Base-by-base conservation (phyloP, 2,113 vertebrate genomes). In the Sorex fumeus region DNA sequence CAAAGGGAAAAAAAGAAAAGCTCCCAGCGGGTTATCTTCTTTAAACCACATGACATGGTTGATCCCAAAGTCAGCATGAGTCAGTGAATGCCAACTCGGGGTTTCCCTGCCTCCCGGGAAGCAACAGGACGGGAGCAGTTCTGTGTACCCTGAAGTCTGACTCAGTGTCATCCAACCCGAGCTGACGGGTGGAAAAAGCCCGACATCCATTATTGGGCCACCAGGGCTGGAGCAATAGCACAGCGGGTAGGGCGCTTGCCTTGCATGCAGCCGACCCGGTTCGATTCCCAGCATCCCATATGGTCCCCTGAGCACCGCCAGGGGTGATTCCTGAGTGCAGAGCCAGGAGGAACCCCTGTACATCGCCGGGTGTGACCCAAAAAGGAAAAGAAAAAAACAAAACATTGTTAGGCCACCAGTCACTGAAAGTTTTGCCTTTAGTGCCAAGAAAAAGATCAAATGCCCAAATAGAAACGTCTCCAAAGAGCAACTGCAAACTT, bases 371-470 rank as follows among this genome's bases (percentile, higher is more conserved):
- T n/a, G n/a, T n/a, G n/a, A n/a, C n/a, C n/a, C n/a, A n/a, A n/a
- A n/a, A n/a, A n/a, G n/a, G n/a, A n/a, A n/a, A n/a, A n/a, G n/a
- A n/a, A n/a, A n/a, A n/a, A n/a, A n/a, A n/a, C n/a, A n/a, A n/a
- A n/a, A n/a, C n/a, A n/a, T n/a, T n/a, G n/a, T n/a, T n/a, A 75
- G 34, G 50, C 21, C 50, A 85, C 36, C 27, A 57, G 80, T 69
- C 30, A 66, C 27, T 67, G 40, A 53, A 62, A 76, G 80, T n/a
- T 67, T 53, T 90, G 66, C 47, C 62, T 69, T 62, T 32, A 25
- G 15, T 74, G 5, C 86, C 77, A 90, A 23, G 81, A 78, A 9
- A 86, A 69, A 69, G 43, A 64, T 27, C 53, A 84, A 92, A 83
- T 70, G 25, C 18, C 45, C 36, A 92, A 89, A 82, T 19, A 8